These are phyloP conservation scores for Tetraneura akinire DNA, from an alignment of 1,140 invertebrate species.

Conservation along the genomic window DNA sequence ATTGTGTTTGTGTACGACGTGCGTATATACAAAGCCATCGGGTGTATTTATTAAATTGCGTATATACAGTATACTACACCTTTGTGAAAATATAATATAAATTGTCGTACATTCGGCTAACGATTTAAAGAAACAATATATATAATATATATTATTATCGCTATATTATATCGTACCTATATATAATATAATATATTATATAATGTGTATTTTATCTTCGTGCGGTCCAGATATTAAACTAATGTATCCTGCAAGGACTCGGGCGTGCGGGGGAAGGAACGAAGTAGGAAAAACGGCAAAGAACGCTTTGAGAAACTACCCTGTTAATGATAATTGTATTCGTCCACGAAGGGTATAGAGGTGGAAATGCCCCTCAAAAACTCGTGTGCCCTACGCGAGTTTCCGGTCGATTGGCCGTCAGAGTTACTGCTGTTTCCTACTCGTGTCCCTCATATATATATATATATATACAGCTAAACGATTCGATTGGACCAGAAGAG, in stretches of 20 bases:
- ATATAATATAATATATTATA: no score
- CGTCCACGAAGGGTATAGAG: neutral
- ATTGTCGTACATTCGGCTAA: neutral
- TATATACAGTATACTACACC: no score
- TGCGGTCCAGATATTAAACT: no score
- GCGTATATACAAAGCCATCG: no score
- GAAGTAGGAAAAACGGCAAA: neutral
- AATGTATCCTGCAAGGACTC: no score
- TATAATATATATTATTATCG: no score
- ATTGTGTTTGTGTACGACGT: no score
- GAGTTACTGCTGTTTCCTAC: conserved; percentile 15
- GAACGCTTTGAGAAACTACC: conserved; percentile 17
- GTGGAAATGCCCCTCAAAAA: conserved; percentile 5
- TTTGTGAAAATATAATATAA: no score
- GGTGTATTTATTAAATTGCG: no score
- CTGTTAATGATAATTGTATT: neutral
- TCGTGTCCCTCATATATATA: neutral
- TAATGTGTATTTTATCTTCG: no score
- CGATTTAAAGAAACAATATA: neutral
- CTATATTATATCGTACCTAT: no score
- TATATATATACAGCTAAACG: neutral
- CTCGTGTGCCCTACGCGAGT: neutral
- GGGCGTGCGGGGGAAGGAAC: no score
- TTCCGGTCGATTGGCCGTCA: conserved; percentile 40
- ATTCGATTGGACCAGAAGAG: neutral